phyloP scores from a whole-genome alignment of 2,113 vertebrate genomes.

The Toxotes chatareus region DNA sequence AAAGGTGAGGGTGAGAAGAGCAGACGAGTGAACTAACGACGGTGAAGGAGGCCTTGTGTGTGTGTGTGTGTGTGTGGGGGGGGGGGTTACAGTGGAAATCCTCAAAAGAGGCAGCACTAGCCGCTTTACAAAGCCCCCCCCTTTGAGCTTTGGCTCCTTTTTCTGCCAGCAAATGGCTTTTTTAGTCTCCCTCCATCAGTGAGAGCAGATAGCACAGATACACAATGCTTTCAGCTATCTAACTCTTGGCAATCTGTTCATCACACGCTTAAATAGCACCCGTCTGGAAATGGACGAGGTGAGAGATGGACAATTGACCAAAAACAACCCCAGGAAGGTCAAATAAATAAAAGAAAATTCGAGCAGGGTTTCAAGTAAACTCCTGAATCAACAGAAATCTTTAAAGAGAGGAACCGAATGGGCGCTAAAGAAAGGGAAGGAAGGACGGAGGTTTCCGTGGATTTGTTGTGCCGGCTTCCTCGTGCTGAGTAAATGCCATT shows the following conservation, averaged over 20 bases:
- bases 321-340: slow-evolving; percentile 54
- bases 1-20: background rate
- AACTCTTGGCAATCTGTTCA: slow-evolving; percentile 67
- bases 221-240: slow-evolving; percentile 59
- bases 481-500: slow-evolving; percentile 62
- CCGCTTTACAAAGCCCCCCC: slow-evolving; percentile 38
- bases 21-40: slow-evolving; percentile 18
- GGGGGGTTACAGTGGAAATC: slow-evolving; percentile 10
- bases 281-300: slow-evolving; percentile 31
- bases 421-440: slow-evolving; percentile 6
- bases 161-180: slow-evolving; percentile 57
- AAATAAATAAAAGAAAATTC: slow-evolving; percentile 56
- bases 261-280: slow-evolving; percentile 62
- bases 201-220: slow-evolving; percentile 59
- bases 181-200: slow-evolving; percentile 60
- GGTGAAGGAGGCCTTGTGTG: background rate
- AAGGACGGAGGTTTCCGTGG: slow-evolving; percentile 13
- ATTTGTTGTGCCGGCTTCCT: slow-evolving; percentile 57
- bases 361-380: slow-evolving; percentile 8
- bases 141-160: slow-evolving; percentile 52
- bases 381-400: slow-evolving; percentile 43
- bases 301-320: slow-evolving; percentile 45
- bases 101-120: slow-evolving; percentile 2
- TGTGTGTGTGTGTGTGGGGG: too few relatives aligned
- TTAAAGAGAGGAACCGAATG: slow-evolving; percentile 20